Evolutionary conservation across 2,888 invertebrate genomes (phyloP), one percentile per base, ranked within the genome.

Genomic region (Catocala nupta): DNA sequence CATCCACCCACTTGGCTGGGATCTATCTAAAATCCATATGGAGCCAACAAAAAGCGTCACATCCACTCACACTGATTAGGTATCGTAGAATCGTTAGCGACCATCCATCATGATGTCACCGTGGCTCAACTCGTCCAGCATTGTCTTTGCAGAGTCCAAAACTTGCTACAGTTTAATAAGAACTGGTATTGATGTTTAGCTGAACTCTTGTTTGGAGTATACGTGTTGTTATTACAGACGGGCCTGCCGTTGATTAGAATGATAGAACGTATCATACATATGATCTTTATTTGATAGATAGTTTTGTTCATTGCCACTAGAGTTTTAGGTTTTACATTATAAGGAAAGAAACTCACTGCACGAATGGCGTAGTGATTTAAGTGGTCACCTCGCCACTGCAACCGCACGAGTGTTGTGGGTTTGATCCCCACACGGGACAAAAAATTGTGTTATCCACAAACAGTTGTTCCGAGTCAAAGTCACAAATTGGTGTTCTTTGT

Each of bases 21-120:
- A 39, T 47, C 10, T 62, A 64, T 67, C 56, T 47, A 42, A 73
- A 69, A 70, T 64, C 68, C 76, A 65, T 63, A 68, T 70, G 67
- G 36, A 63, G 50, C 25, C 49, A 48, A 61, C 75, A 69, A 79
- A 78, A 82, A 76, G 56, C 63, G 57, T 63, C 67, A 67, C 68
- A 68, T 71, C 71, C 80, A 80, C 84, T 85, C 74, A 70, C 73
- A 50, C 70, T 80, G 80, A 84, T 84, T 84, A 81, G 78, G 67
- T 76, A 77, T 76, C 74, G 68, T 73, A 68, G 73, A 78, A 82
- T 81, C 81, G 80, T 81, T 81, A 80, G 79, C 71, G 75, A 74
- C 78, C 81, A 85, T 86, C 85, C 69, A 87, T 88, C 88, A 87
- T 81, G 60, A 70, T 85, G 86, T 83, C 86, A 73, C 58, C 53